A percentile compares a stretch with the other conserved stretches of the same genome.
These are phyloP conservation scores for Peromyscus aztecus DNA, from an alignment of 2,797 vertebrate genomes.

Conservation along the genomic window DNA sequence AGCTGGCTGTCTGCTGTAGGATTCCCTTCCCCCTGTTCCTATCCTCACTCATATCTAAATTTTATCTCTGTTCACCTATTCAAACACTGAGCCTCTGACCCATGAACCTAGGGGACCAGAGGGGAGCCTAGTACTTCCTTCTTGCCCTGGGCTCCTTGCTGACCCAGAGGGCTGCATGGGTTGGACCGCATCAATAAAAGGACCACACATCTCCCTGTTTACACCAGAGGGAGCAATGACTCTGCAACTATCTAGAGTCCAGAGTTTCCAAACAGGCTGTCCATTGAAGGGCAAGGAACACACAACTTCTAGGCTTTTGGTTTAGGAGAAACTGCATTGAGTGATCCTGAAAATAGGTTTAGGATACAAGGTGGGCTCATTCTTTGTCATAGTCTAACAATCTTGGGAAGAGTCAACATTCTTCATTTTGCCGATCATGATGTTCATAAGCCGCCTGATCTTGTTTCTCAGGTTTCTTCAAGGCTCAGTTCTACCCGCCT, in stretches of 20 bases:
- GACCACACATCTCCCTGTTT: slow-evolving; percentile 78
- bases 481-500: slow-evolving; percentile 42
- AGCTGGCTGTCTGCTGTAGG: slow-evolving; percentile 6
- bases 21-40: slow-evolving; percentile 18
- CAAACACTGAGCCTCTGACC: neutral
- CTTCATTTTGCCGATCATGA: slow-evolving; percentile 54
- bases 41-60: neutral
- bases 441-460: slow-evolving; percentile 36
- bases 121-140: neutral
- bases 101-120: neutral
- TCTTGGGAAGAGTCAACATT: slow-evolving; percentile 51
- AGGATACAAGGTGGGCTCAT: neutral
- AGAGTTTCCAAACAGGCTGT: slow-evolving; percentile 40
- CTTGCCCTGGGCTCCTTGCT: neutral
- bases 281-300: slow-evolving; percentile 44
- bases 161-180: neutral
- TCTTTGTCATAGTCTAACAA: slow-evolving; percentile 19
- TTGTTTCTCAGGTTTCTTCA: slow-evolving; percentile 67
- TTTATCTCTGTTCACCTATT: neutral
- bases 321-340: slow-evolving; percentile 14
- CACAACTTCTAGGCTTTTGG: neutral
- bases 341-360: neutral
- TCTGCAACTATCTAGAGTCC: slow-evolving; percentile 68
- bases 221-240: slow-evolving; percentile 89
- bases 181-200: neutral